Conservation (phyloP, 2,888 invertebrate species). For the Morinoia aosen region DNA sequence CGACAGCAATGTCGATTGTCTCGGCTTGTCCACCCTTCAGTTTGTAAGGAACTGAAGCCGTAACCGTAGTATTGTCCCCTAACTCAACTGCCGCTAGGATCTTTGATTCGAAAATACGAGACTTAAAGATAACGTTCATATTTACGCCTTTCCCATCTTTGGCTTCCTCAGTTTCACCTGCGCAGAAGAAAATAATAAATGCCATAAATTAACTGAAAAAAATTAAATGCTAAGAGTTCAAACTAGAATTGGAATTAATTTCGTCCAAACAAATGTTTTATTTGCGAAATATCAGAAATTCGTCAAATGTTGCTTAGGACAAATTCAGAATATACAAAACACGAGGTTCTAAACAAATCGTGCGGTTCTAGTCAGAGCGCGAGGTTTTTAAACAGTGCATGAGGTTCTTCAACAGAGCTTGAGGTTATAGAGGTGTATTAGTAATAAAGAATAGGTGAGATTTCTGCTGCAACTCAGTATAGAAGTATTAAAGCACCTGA, state of each 20-base stretch:
- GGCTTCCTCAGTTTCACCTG: background rate
- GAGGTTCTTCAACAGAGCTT: too few relatives aligned
- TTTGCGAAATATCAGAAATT: background rate
- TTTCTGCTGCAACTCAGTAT: too few relatives aligned
- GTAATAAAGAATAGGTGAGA: too few relatives aligned
- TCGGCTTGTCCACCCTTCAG: background rate
- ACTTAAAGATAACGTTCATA: background rate
- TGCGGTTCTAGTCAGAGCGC: too few relatives aligned
- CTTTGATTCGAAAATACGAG: constrained; percentile 24
- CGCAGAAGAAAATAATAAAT: background rate
- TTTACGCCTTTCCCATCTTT: background rate
- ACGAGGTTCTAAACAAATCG: too few relatives aligned
- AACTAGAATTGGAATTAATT: background rate
- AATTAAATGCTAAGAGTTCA: background rate
- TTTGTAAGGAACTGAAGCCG: background rate
- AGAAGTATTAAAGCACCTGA: too few relatives aligned
- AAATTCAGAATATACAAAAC: background rate
- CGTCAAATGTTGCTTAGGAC: background rate
- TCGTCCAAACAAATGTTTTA: background rate
- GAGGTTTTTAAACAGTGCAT: too few relatives aligned
- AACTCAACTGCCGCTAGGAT: background rate
- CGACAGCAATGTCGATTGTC: background rate
- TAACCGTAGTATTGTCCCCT: background rate
- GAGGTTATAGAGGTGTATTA: too few relatives aligned
- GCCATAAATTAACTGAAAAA: background rate